Evolutionary conservation across 2,797 vertebrate genomes (phyloP).

Genomic region (Zenarchopterus dispar): DNA sequence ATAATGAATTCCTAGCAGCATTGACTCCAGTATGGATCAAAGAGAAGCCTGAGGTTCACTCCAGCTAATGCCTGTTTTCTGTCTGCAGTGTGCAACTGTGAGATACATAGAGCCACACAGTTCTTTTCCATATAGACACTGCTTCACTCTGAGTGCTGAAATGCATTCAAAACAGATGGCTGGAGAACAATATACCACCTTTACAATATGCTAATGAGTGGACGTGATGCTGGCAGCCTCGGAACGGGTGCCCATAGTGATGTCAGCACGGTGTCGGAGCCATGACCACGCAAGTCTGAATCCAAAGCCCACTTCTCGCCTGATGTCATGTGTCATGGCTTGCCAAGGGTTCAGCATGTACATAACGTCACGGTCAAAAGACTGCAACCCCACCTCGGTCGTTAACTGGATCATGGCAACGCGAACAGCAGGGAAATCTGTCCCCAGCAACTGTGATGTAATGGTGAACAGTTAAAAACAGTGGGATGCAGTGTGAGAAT

Average conservation of each 20-base stretch:
- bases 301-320: conserved; percentile 18
- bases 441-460: conserved; percentile 3
- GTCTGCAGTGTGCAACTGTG: conserved; percentile 13
- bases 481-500: conserved; percentile 10
- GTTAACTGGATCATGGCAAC: conserved; percentile 10
- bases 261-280: conserved; percentile 54
- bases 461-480: neutral
- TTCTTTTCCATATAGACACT: conserved; percentile 22
- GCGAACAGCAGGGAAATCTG: neutral
- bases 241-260: conserved; percentile 73
- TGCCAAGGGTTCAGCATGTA: neutral
- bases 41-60: conserved; percentile 33
- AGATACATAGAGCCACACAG: conserved; percentile 1
- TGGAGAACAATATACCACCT: conserved; percentile 60
- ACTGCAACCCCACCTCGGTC: conserved; percentile 15
- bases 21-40: conserved; percentile 42
- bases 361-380: conserved; percentile 13
- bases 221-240: conserved; percentile 56
- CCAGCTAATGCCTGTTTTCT: conserved; percentile 30
- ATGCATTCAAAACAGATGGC: conserved; percentile 47
- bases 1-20: conserved; percentile 60
- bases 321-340: conserved; percentile 23
- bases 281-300: conserved; percentile 55
- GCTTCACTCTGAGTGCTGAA: conserved; percentile 43
- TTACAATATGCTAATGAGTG: conserved; percentile 71